Evolutionary conservation across 1,140 invertebrate genomes (phyloP).

Genomic region (Drosophila willistoni): DNA sequence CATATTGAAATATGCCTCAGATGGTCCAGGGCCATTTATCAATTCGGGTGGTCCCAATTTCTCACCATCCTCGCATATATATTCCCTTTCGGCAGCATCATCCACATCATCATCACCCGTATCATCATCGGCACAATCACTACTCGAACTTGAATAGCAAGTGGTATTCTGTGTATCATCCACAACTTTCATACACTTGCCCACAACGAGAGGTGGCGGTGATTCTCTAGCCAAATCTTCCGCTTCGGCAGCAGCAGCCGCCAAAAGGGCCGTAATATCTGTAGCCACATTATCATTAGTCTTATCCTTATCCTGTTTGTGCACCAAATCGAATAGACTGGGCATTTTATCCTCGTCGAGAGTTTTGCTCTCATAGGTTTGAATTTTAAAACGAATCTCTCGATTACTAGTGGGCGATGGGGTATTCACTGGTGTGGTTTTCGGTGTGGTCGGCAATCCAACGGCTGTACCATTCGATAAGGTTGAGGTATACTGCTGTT

Average conservation of each 20-base stretch:
- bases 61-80: conserved; percentile 79
- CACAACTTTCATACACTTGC: conserved; percentile 74
- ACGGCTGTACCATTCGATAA: background rate
- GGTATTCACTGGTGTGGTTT: conserved; percentile 55
- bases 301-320: conserved; percentile 83
- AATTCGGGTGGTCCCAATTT: conserved; percentile 82
- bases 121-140: conserved; percentile 72
- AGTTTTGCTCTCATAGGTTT: conserved; percentile 78
- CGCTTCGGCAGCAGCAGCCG: conserved; percentile 61
- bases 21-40: conserved; percentile 77
- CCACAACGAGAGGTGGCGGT: conserved; percentile 67
- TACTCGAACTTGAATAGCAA: conserved; percentile 74
- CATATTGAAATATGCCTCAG: conserved; percentile 81
- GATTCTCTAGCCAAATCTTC: conserved; percentile 64
- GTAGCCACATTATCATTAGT: conserved; percentile 19
- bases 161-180: conserved; percentile 58
- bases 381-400: conserved; percentile 79
- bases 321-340: conserved; percentile 88
- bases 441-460: conserved; percentile 47
- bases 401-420: conserved; percentile 60
- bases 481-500: background rate
- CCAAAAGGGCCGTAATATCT: conserved; percentile 54
- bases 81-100: conserved; percentile 66
- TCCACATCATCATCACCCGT: conserved; percentile 62
- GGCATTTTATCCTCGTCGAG: conserved; percentile 84